phyloP scores from a whole-genome alignment of 2,113 vertebrate species.

The Zapornia atra region DNA sequence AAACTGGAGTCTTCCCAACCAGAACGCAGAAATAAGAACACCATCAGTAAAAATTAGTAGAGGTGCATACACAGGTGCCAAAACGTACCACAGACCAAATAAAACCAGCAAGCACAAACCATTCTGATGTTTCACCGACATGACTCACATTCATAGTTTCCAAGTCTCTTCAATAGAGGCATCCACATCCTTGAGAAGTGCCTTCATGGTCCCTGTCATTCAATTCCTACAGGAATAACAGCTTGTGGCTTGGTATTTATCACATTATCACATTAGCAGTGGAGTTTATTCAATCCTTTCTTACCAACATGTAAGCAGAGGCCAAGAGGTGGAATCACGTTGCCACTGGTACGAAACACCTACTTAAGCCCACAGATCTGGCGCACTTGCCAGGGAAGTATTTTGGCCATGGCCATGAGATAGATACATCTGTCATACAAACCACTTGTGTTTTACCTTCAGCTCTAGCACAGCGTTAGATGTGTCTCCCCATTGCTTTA shows the following conservation, averaged over 20 bases:
- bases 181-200: background rate
- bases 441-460: background rate
- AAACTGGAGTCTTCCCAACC: background rate
- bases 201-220: background rate
- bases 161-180: background rate
- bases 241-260: background rate
- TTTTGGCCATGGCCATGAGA: background rate
- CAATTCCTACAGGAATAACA: background rate
- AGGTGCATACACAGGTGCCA: background rate
- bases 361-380: background rate
- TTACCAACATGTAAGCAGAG: slow-evolving; percentile 25
- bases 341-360: background rate
- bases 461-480: background rate
- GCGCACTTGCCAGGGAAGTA: background rate
- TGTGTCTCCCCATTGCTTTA: background rate
- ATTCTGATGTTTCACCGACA: background rate
- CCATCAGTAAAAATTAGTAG: background rate
- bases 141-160: background rate
- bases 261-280: rapidly evolving
- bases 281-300: background rate
- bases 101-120: background rate
- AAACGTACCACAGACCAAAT: background rate
- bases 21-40: background rate
- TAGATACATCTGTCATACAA: background rate
- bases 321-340: background rate